Evolutionary conservation across 2,113 vertebrate species (phyloP).

Genomic region (Tupaia tana): DNA sequence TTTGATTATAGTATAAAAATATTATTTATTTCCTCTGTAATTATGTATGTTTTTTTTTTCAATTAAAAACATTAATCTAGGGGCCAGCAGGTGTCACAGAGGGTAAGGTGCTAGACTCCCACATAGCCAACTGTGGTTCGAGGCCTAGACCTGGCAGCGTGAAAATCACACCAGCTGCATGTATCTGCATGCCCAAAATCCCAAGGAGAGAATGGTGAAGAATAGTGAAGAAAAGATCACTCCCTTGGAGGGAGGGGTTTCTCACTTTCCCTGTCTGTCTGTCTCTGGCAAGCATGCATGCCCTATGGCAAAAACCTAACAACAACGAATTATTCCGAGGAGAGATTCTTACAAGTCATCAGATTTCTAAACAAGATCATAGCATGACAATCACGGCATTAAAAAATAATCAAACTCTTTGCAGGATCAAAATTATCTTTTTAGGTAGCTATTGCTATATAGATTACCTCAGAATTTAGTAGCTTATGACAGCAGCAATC

Average conservation of each 20-base stretch:
- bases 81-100: too few species aligned
- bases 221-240: too few species aligned
- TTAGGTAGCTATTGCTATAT: not conserved
- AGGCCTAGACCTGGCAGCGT: too few species aligned
- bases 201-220: too few species aligned
- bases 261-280: too few species aligned
- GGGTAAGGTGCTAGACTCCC: too few species aligned
- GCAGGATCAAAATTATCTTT: not conserved
- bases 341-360: fast-evolving
- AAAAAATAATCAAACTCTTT: not conserved
- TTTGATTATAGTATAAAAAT: not conserved
- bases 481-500: not conserved
- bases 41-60: not conserved
- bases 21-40: not conserved
- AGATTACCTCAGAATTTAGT: not conserved
- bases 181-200: too few species aligned
- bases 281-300: too few species aligned
- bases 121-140: too few species aligned
- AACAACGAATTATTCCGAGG: not conserved
- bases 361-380: not conserved
- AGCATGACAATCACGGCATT: not conserved
- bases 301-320: too few species aligned
- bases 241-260: too few species aligned
- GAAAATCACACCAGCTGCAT: too few species aligned
- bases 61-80: not conserved